Conservation (phyloP, 2,113 vertebrate species). For the Protobothrops mucrosquamatus region DNA sequence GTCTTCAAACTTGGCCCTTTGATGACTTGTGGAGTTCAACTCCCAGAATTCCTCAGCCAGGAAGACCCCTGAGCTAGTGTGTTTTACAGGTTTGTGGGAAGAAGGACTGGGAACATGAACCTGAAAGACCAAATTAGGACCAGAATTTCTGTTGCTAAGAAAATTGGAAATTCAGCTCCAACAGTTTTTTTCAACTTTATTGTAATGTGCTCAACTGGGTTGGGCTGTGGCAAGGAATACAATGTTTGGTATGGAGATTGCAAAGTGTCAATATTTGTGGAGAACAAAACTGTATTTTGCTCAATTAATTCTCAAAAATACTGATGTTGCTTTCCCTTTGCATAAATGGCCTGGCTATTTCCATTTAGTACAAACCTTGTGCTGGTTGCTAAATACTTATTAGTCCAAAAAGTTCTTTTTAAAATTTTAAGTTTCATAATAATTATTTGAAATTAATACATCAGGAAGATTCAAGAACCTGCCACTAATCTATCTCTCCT, state of each 20-base stretch:
- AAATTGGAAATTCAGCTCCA: slow-evolving; percentile 57
- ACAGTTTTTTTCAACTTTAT: slow-evolving; percentile 40
- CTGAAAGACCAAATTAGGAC: too few species aligned
- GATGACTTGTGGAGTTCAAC: too few species aligned
- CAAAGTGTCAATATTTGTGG: accelerated
- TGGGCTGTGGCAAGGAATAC: neutral
- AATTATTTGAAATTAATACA: neutral
- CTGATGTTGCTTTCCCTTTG: neutral
- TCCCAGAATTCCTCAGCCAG: too few species aligned
- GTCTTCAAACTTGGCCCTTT: too few species aligned
- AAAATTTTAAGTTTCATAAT: neutral
- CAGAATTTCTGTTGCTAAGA: too few species aligned
- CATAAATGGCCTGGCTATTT: too few species aligned
- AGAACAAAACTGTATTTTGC: neutral
- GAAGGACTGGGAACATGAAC: too few species aligned
- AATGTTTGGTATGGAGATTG: accelerated
- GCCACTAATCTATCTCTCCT: neutral
- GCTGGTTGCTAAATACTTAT: neutral
- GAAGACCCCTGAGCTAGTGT: too few species aligned
- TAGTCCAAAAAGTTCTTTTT: neutral
- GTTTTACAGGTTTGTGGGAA: too few species aligned
- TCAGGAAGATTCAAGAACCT: neutral
- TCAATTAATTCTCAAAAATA: neutral
- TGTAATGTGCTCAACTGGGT: slow-evolving; percentile 21
- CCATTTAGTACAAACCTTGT: neutral